phyloP scores from a whole-genome alignment of 37 sponge, comb jelly and placozoan species.

The Spongilla lacustris region DNA sequence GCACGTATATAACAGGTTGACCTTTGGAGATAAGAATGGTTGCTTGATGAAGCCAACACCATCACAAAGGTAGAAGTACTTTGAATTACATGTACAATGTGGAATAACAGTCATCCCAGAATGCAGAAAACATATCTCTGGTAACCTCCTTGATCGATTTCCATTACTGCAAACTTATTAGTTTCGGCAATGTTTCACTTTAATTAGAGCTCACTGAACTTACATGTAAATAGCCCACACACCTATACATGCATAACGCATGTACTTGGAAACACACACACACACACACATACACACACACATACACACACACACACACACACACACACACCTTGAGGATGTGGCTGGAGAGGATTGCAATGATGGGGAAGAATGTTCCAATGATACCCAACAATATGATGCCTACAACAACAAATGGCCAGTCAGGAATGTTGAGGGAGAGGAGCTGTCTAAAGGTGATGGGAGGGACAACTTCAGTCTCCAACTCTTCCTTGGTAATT shows the following conservation, averaged over 20 bases:
- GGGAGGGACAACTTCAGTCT: not conserved
- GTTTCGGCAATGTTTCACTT: too few species aligned
- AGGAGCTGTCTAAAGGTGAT: conserved; percentile 55
- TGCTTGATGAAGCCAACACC: too few species aligned
- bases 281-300: conserved; percentile 35
- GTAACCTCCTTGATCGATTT: too few species aligned
- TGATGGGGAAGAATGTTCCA: conserved; percentile 68
- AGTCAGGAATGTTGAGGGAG: conserved; percentile 79
- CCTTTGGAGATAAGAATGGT: too few species aligned
- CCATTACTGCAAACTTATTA: too few species aligned
- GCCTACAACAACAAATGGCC: conserved; percentile 70
- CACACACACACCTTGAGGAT: conserved; percentile 21
- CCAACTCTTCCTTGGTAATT: not conserved
- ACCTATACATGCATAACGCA: not conserved
- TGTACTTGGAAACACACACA: not conserved
- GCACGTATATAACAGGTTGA: too few species aligned
- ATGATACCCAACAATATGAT: conserved; percentile 43
- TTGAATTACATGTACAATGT: too few species aligned
- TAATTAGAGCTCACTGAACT: too few species aligned
- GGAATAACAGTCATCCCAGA: too few species aligned
- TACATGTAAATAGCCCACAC: not conserved
- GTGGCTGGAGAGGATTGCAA: conserved; percentile 73
- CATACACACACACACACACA: conserved; percentile 29
- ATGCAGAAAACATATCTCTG: too few species aligned
- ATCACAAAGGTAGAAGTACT: too few species aligned